Base-by-base conservation (phyloP, 2,113 vertebrate genomes). In the Rhineura floridana region DNA sequence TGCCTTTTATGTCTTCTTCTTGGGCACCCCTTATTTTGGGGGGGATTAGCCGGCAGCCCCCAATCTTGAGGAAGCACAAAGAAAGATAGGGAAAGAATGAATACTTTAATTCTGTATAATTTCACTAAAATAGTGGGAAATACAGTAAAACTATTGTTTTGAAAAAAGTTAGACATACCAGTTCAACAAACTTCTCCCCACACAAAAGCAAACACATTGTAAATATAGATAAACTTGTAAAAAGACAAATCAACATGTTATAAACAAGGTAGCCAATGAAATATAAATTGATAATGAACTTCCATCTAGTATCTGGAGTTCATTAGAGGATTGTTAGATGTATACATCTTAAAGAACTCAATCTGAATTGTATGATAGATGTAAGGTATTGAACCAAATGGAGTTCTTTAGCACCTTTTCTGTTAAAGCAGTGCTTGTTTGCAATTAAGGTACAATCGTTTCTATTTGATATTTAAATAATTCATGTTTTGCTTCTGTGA, bases 321-420 rank as follows among this genome's bases (percentile, higher is more conserved):
- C 48, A 79, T 86, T 39, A 86, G 46, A 69, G n/a, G n/a, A n/a
- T 46, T 25, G 67, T 55, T 70, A 70, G 46, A 15, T 36, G 39
- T 46, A 42, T 50, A 50, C 44, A 28, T 62, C 11, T 77, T n/a
- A 86, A 77, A 50, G 33, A 48, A 48, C 63, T 46, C 25, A 76
- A 42, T 85, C 62, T 44, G 13, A 19, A 78, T 76, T 65, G 73
- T n/a, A 5, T 13, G 42, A 63, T 62, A n/a, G 9, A 33, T 19
- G 33, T 8, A 48, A 85, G 89, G 87, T 81, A 28, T 88, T 85
- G n/a, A n/a, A 15, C 83, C 10, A 55, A 89, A 70, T 67, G 0
- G 55, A 80, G 13, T 25, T 42, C 30, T 11, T n/a, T 85, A n/a
- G 55, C 55, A 59, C 55, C 55, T 55, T 63, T 86, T 72, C 39